phyloP scores from a whole-genome alignment of 2,797 vertebrate genomes.

The Pseudopleuronectes americanus region DNA sequence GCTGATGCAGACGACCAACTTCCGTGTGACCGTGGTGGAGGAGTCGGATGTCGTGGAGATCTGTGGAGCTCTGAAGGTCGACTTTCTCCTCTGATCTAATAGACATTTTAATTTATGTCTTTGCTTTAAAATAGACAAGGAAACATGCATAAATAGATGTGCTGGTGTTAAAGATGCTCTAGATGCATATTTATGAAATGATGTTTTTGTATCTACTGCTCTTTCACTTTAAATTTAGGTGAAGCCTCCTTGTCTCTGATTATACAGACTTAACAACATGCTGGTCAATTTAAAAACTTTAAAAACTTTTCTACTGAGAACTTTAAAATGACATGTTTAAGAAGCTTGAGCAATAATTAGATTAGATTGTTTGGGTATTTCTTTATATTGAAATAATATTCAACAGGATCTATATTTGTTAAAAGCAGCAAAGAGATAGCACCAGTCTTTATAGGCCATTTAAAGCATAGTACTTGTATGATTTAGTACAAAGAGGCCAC shows the following conservation, averaged over 20 bases:
- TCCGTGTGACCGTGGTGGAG: conserved; percentile 93
- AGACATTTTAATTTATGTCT: neutral
- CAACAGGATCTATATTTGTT: neutral
- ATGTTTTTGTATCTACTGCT: neutral
- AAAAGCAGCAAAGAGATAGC: neutral
- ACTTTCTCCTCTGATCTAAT: neutral
- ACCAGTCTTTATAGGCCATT: no score
- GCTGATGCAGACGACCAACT: conserved; percentile 94
- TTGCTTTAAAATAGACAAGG: no score
- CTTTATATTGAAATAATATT: neutral
- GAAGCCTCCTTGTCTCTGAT: no score
- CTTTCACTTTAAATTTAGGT: no score
- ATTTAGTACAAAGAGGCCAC: no score
- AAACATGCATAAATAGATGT: neutral
- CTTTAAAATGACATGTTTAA: no score
- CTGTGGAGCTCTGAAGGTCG: conserved; percentile 97
- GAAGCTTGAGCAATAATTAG: no score
- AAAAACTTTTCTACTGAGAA: no score
- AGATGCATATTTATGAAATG: neutral
- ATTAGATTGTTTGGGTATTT: neutral
- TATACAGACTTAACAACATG: no score
- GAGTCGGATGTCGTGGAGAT: conserved; percentile 97
- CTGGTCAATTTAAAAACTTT: no score
- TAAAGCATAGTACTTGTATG: neutral
- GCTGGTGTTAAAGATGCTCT: no score